phyloP scores from a whole-genome alignment of 2,888 invertebrate species.

The Eristalinus sepulchralis region DNA sequence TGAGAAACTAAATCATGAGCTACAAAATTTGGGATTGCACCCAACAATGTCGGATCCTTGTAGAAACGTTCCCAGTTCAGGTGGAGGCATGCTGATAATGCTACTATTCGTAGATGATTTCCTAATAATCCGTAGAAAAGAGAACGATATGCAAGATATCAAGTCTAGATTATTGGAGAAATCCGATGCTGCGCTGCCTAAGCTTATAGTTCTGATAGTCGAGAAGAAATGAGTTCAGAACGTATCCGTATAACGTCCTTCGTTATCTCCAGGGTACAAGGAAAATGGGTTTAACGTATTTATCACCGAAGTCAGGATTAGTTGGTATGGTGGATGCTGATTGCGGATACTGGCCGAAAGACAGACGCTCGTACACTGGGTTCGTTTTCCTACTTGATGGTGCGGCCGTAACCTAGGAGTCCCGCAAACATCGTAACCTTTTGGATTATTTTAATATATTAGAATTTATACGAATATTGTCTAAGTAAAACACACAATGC shows the following conservation, averaged over 20 bases:
- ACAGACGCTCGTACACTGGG: not conserved
- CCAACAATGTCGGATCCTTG: constrained; percentile 1
- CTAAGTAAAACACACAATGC: too few relatives aligned
- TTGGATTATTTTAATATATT: too few relatives aligned
- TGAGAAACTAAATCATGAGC: constrained; percentile 1
- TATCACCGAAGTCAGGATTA: too few relatives aligned
- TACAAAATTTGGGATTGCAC: not conserved
- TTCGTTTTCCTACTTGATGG: too few relatives aligned
- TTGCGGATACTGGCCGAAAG: not conserved
- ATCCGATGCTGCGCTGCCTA: constrained; percentile 21
- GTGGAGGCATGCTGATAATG: constrained; percentile 14
- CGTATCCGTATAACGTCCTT: too few relatives aligned
- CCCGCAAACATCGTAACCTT: too few relatives aligned
- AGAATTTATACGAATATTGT: too few relatives aligned
- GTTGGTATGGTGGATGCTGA: not conserved
- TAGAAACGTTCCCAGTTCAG: constrained; percentile 17
- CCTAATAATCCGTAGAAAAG: not conserved
- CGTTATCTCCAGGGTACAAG: too few relatives aligned
- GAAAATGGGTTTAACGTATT: too few relatives aligned
- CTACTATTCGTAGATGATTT: constrained; percentile 13
- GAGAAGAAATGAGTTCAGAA: too few relatives aligned
- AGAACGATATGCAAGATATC: not conserved
- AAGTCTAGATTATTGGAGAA: not conserved
- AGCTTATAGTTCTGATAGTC: constrained; percentile 3
- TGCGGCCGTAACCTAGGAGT: too few relatives aligned